These are phyloP conservation scores for Tiliacea citrago DNA, from an alignment of 2,888 invertebrate genomes.

Conservation along the genomic window DNA sequence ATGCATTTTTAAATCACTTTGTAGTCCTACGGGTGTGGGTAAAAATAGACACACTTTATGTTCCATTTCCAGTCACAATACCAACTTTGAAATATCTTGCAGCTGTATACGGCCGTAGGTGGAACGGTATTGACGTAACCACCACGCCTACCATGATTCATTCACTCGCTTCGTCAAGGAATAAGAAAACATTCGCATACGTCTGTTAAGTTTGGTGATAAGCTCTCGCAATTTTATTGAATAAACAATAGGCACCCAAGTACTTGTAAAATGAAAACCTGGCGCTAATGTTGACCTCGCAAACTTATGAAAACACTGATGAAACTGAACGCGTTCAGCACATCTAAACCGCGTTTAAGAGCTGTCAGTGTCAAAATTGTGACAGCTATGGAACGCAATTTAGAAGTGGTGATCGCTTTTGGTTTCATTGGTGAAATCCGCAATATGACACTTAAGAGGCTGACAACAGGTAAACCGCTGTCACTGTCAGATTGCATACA, in stretches of 20 bases:
- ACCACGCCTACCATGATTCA: slow-evolving; percentile 63
- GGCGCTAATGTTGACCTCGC: not conserved
- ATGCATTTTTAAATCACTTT: slow-evolving; percentile 4
- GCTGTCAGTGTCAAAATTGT: not conserved
- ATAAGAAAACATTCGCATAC: slow-evolving; percentile 33
- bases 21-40: not conserved
- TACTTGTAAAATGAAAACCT: not conserved
- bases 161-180: slow-evolving; percentile 39
- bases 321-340: not conserved
- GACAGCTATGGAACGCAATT: not conserved
- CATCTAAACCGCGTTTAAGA: not conserved
- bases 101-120: slow-evolving; percentile 41
- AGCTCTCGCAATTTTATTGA: not conserved
- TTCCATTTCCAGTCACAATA: slow-evolving; percentile 27
- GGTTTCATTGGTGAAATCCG: too few species aligned
- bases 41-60: slow-evolving; percentile 16
- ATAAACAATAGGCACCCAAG: not conserved
- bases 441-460: too few species aligned
- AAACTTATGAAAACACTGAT: not conserved
- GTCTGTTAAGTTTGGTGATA: not conserved
- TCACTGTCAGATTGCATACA: too few species aligned
- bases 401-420: too few species aligned
- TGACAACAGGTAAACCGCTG: too few species aligned
- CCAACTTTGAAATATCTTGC: slow-evolving; percentile 37
- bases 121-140: slow-evolving; percentile 53